Evolutionary conservation across 2,888 invertebrate genomes (phyloP).

Genomic region (Bhutanitis thaidina): DNA sequence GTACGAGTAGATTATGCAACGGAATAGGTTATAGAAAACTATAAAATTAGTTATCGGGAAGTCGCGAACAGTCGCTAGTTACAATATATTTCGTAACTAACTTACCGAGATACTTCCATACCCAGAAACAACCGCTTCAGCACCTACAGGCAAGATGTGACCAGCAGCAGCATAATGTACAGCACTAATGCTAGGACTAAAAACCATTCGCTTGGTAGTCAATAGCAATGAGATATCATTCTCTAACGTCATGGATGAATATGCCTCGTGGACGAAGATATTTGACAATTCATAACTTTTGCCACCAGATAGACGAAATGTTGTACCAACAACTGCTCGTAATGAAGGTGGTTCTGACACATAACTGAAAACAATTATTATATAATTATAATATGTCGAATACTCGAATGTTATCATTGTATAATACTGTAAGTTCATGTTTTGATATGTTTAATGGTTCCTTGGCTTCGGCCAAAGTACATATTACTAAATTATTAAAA

Average conservation of each 20-base stretch:
- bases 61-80: background rate
- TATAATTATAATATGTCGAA: too few relatives aligned
- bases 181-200: constrained; percentile 39
- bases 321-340: constrained; percentile 52
- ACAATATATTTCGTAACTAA: constrained; percentile 1
- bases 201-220: constrained; percentile 41
- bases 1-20: too few relatives aligned
- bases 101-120: constrained; percentile 54
- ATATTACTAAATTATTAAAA: too few relatives aligned
- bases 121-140: constrained; percentile 62
- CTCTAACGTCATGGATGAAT: constrained; percentile 43
- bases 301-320: constrained; percentile 50
- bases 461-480: too few relatives aligned
- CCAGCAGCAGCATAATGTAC: constrained; percentile 41
- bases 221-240: constrained; percentile 61
- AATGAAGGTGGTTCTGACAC: constrained; percentile 37
- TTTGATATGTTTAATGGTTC: too few relatives aligned
- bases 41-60: too few relatives aligned
- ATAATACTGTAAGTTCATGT: too few relatives aligned
- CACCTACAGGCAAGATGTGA: constrained; percentile 42
- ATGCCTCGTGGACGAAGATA: constrained; percentile 47
- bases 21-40: too few relatives aligned
- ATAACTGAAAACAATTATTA: constrained; percentile 38
- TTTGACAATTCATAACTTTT: constrained; percentile 42
- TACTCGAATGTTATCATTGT: too few relatives aligned